Percentiles rank a stretch among this genome's conserved stretches.
Conservation (phyloP, 1,140 invertebrate genomes). For the Platorchestia sp. region DNA sequence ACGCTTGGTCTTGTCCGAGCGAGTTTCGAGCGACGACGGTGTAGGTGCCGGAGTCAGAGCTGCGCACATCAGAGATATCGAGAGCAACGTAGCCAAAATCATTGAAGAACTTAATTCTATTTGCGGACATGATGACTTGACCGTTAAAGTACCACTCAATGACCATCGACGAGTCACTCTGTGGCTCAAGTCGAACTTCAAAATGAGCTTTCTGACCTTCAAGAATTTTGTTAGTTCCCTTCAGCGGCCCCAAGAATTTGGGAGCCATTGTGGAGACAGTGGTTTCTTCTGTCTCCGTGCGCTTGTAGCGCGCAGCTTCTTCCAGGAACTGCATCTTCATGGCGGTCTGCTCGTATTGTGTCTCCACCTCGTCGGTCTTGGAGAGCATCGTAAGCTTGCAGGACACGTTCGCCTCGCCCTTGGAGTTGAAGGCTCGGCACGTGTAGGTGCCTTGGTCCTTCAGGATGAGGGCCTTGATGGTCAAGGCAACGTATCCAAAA, state of each 20-base stretch:
- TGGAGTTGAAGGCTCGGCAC: conserved; percentile 87
- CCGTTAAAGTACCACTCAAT: conserved; percentile 93
- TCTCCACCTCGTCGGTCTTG: conserved; percentile 87
- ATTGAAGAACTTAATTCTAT: conserved; percentile 91
- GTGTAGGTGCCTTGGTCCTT: conserved; percentile 94
- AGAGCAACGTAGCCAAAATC: conserved; percentile 96
- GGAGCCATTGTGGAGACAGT: conserved; percentile 65
- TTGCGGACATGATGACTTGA: conserved; percentile 74
- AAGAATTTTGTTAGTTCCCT: conserved; percentile 92
- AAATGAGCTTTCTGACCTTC: conserved; percentile 97
- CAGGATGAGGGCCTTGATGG: conserved; percentile 91
- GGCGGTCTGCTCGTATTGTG: conserved; percentile 87
- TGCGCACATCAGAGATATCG: conserved; percentile 89
- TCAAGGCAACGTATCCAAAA: conserved; percentile 96
- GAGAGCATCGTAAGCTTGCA: conserved; percentile 89
- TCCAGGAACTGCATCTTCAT: conserved; percentile 91
- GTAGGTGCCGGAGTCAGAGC: conserved; percentile 88
- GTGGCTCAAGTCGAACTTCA: conserved; percentile 93
- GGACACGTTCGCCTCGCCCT: conserved; percentile 89
- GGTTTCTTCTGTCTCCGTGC: conserved; percentile 61
- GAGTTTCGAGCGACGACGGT: conserved; percentile 91
- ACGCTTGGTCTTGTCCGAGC: conserved; percentile 85
- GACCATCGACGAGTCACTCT: conserved; percentile 88
- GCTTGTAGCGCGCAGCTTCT: conserved; percentile 75
- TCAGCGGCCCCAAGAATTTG: conserved; percentile 84